Base-by-base conservation (phyloP, 2,113 vertebrate species). In the Falco punctatus region DNA sequence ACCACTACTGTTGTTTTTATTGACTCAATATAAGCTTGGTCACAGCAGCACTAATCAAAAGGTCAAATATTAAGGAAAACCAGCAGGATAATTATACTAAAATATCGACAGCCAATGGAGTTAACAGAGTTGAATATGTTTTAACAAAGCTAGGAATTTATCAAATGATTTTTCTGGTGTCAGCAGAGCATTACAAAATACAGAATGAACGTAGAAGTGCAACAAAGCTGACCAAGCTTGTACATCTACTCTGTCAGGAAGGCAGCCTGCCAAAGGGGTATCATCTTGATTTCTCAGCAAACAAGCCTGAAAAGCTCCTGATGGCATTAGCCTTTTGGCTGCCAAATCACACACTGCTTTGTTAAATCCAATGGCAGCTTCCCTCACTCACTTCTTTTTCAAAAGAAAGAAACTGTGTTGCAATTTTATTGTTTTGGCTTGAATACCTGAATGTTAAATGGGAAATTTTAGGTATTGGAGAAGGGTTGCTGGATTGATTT, bases 231-330 rank as follows among this genome's bases (percentile, higher is more conserved):
- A 93, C 72, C 70, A 93, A 77, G 48, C 26, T 74, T 86, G 75
- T 55, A 32, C 38, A 48, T 90, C 90, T 38, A 66, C 8, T 90
- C 33, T 73, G 27, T 30, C 62, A 88, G 51, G 28, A 81, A 94
- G 87, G 69, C 32, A 92, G 26, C 3, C 48, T 88, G 35, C 62
- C 75, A 92, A 93, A 81, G 1, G 3, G 27, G 35, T 93, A 95
- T 96, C 88, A 59, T 88, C 82, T 92, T 94, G 82, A 96, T 95
- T 96, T 92, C 88, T 84, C 72, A 74, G 55, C 79, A 95, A 92
- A 82, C 81, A 95, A 90, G 55, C 78, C 65, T 91, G 72, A 94
- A 96, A 96, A 96, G 24, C 58, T 81, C 69, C 72, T 92, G 82
- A 93, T 83, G 92, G 46, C 59, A 90, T 88, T 49, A 81, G 71